Conservation (phyloP, 2,113 vertebrate species). For the Proteles cristata region DNA sequence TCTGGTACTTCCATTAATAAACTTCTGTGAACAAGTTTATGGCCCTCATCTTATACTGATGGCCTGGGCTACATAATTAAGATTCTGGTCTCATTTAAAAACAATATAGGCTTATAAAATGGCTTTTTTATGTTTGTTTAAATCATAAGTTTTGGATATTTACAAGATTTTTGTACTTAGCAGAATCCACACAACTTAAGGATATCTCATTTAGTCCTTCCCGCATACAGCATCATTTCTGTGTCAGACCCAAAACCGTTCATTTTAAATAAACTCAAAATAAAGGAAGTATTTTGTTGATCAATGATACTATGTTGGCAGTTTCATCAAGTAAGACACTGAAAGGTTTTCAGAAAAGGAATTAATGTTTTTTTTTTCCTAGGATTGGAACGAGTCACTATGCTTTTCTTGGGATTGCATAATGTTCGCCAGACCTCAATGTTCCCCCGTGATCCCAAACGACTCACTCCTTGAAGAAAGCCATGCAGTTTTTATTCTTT, state of each 20-base stretch:
- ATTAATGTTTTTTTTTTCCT: slow-evolving; percentile 48
- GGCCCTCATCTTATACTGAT: neutral
- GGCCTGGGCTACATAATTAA: neutral
- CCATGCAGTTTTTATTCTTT: neutral
- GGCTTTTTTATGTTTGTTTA: neutral
- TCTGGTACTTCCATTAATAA: neutral
- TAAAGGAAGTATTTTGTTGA: neutral
- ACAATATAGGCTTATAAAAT: neutral
- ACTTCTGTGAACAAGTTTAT: slow-evolving; percentile 38
- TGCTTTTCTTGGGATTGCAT: slow-evolving; percentile 97
- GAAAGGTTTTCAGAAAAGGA: slow-evolving; percentile 20
- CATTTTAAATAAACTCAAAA: neutral
- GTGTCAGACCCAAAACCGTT: neutral
- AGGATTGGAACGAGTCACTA: slow-evolving; percentile 98
- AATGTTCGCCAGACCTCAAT: slow-evolving; percentile 99
- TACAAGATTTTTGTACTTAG: neutral
- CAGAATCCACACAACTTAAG: neutral
- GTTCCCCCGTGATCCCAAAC: slow-evolving; percentile 98
- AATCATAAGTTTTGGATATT: slow-evolving; percentile 27
- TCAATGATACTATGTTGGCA: slow-evolving; percentile 28
- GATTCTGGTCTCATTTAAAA: slow-evolving; percentile 47
- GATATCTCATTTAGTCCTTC: neutral
- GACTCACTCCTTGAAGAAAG: slow-evolving; percentile 93
- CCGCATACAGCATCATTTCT: neutral
- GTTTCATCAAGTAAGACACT: neutral